Evolutionary conservation across 1,140 invertebrate species (phyloP).

Genomic region (Conus betulinus): DNA sequence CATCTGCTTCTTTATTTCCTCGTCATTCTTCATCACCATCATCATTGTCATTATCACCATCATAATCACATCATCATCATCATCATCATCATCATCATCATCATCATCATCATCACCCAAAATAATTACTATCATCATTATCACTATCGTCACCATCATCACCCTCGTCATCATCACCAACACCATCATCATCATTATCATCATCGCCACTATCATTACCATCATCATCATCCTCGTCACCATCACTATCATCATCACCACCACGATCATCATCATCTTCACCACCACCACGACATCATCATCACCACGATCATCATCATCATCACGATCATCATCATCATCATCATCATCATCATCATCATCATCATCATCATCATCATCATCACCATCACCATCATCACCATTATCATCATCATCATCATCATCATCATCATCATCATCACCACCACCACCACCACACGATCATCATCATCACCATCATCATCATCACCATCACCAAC

Average conservation of each 20-base stretch:
- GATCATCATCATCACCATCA: neutral
- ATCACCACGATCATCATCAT: conserved; percentile 25
- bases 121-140: too few species aligned
- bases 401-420: neutral
- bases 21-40: too few species aligned
- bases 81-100: too few species aligned
- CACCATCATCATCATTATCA: too few species aligned
- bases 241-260: neutral
- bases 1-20: too few species aligned
- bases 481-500: neutral
- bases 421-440: conserved; percentile 2
- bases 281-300: neutral
- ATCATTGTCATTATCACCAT: too few species aligned
- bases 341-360: conserved; percentile 36
- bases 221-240: too few species aligned
- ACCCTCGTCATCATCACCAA: too few species aligned
- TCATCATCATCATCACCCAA: too few species aligned
- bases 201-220: too few species aligned
- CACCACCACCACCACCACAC: neutral
- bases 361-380: conserved; percentile 28
- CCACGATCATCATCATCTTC: conserved; percentile 5
- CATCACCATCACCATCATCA: conserved; percentile 29
- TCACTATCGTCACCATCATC: too few species aligned
- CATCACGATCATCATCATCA: conserved; percentile 39
- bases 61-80: too few species aligned